A percentile compares a stretch with the other conserved stretches of the same genome.
phyloP scores from a whole-genome alignment of 1,140 invertebrate species.

The Aphis craccivora region DNA sequence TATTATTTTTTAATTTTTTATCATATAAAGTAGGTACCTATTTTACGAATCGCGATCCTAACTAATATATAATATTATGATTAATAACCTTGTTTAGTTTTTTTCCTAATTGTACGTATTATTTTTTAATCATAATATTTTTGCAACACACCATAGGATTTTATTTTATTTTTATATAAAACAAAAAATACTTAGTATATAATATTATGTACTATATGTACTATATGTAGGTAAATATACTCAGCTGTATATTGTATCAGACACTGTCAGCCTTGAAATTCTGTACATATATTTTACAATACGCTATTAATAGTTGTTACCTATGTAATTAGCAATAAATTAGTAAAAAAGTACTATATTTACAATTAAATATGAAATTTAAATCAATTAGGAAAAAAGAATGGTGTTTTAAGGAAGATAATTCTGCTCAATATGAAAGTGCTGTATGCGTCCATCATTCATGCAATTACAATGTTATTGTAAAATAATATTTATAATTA shows the following conservation, averaged over 20 bases:
- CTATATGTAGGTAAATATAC: background rate
- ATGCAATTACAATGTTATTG: background rate
- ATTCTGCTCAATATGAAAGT: background rate
- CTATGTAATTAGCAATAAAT: background rate
- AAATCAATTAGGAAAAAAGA: background rate
- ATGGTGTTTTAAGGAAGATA: background rate
- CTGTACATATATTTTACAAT: background rate
- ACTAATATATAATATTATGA: background rate
- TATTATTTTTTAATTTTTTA: too few species aligned
- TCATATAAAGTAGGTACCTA: too few species aligned
- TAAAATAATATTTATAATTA: background rate
- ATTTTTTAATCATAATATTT: background rate
- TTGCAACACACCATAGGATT: background rate
- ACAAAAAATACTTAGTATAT: background rate
- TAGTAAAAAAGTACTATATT: background rate
- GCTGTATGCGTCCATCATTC: background rate
- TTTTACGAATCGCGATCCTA: background rate
- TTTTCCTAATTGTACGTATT: background rate
- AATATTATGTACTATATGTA: background rate
- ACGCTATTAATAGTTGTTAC: background rate
- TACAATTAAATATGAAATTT: background rate
- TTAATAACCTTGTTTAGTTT: conserved; percentile 5
- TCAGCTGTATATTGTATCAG: background rate
- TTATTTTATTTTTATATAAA: background rate
- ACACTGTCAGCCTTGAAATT: conserved; percentile 6